Conservation (phyloP, 2,113 vertebrate genomes). For the Tychaedon coryphoeus region DNA sequence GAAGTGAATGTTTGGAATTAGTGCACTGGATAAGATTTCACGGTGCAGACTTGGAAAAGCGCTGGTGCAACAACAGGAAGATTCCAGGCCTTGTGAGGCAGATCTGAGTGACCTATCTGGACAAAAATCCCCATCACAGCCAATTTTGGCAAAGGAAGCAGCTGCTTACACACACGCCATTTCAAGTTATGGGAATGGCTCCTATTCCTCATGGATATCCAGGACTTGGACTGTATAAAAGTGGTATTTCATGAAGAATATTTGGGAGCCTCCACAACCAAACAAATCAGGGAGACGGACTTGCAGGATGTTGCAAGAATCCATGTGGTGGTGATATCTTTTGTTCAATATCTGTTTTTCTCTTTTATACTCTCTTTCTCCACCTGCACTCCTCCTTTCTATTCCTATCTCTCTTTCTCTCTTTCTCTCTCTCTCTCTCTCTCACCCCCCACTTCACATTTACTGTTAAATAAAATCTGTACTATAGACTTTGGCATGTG, state of each 20-base stretch:
- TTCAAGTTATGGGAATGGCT: not conserved
- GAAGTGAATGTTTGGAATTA: not conserved
- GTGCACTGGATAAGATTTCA: not conserved
- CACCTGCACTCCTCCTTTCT: accelerated
- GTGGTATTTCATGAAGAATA: not conserved
- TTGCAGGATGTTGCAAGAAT: not conserved
- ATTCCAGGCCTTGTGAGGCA: not conserved
- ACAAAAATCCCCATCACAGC: not conserved
- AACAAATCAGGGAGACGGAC: not conserved
- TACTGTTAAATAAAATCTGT: not conserved
- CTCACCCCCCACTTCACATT: too few species aligned
- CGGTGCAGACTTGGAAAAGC: not conserved
- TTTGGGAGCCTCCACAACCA: not conserved
- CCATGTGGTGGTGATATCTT: not conserved
- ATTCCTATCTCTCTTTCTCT: not conserved
- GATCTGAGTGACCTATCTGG: not conserved
- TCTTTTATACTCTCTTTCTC: too few species aligned
- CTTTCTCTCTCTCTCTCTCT: too few species aligned
- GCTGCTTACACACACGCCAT: not conserved
- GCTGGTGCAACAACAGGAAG: accelerated
- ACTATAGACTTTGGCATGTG: not conserved
- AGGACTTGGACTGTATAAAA: not conserved
- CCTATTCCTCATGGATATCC: not conserved
- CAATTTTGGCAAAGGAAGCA: not conserved
- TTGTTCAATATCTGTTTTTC: not conserved